Base-by-base conservation (phyloP, 2,113 vertebrate species). In the Apistogramma diplotaenia region DNA sequence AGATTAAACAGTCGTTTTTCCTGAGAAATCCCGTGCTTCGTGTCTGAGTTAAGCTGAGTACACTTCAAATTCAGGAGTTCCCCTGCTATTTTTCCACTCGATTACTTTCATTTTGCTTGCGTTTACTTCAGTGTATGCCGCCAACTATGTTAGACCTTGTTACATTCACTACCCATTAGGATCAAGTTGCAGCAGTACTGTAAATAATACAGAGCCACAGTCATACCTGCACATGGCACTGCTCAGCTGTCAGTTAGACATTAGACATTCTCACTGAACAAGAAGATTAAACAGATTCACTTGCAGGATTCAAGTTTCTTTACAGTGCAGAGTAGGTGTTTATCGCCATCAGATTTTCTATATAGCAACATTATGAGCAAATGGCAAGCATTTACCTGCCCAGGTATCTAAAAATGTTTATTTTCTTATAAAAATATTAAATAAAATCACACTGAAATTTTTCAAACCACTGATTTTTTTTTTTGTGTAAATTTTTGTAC, bases 171-270 rank as follows among this genome's bases (percentile, higher is more conserved):
- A 67, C 4, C 72, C 72, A 74, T 76, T 82, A 78, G 80, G 54
- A 11, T 89, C 86, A 3, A 9, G 83, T 91, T 88, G 40, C 89
- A 74, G 51, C 15, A 33, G 49, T 33, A 57, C 84, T 87, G 87
- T 89, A 89, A 91, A 91, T 86, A 51, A 91, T 87, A 91, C 78
- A 53, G 79, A 73, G 79, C 81, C 2, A 9, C 51, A 58, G 81
- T 84, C 76, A 55, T 84, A 89, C 83, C 85, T 85, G 75, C 74
- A 75, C 79, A 80, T 43, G 54, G 16, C 61, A 65, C 37, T 1
- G 40, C 79, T 78, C 82, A 56, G 65, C 73, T 78, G 57, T 89
- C 84, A 85, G 40, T 57, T n/a, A n/a, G n/a, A n/a, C n/a, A 18
- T 82, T 72, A 85, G 72, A 74, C 3, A 10, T 76, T 18, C 8